Base-by-base conservation (phyloP, 2,797 vertebrate genomes). In the Enteromius fasciolatus region DNA sequence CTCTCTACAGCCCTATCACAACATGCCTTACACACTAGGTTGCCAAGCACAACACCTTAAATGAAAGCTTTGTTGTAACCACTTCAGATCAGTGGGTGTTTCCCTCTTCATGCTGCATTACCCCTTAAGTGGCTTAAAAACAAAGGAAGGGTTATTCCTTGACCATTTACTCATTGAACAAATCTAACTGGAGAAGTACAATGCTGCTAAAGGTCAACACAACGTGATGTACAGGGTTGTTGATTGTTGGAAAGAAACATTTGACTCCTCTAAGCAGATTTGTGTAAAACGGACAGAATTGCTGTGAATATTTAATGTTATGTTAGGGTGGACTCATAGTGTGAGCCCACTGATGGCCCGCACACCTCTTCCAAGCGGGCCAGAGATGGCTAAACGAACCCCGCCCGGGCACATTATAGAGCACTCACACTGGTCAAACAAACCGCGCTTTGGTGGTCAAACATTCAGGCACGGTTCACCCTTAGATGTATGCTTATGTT, bases 51-150 rank as follows among this genome's bases (percentile, higher is more conserved):
- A 77, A 33, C 75, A 63, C 15, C 75, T 77, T 46, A 63, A 77
- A 77, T 64, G 57, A 77, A 31, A 48, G 57, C 75, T 44, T 77
- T 77, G 72, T 75, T 57, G 75, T 64, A 64, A 77, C 75, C 57
- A 77, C 25, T 77, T 77, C 75, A 77, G 14, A 77, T 77, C 25
- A 20, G 75, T 77, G 59, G 75, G 75, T 48, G 75, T 77, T 64
- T 48, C 75, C 41, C 41, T 33, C 25, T 77, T 77, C 75, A 33
- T 77, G 75, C 75, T 77, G 59, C 59, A 77, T 64, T 77, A 63
- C 75, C 28, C 23, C 75, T 77, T 64, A 63, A 77, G 75, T 77
- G 75, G 59, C 66, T 59, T 50, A 17, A 31, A 80, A 72, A 74
- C 69, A 81, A 50, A 74, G 39, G 14, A 68, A 50, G 79, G 52